Base-by-base conservation (phyloP, 2,113 vertebrate species). In the Panthera tigris region DNA sequence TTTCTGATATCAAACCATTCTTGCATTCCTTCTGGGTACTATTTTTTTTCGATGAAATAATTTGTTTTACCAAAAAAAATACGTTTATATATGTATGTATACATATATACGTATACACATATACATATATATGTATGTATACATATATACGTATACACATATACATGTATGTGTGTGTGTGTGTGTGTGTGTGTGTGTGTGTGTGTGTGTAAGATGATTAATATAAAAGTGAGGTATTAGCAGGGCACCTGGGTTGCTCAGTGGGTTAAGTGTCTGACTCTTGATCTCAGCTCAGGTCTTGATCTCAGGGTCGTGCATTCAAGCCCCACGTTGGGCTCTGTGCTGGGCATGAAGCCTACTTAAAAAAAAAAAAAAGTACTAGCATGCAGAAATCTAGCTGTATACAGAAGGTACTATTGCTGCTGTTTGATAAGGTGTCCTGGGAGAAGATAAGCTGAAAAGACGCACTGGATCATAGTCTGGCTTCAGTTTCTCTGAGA, bases 401-500 rank as follows among this genome's bases (percentile, higher is more conserved):
- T 74, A 50, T 66, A 33, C 16, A 76, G 61, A 87, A 81, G 66
- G 9, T 55, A 69, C 0, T 78, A 55, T 79, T 93, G 76, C 50
- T 63, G n/a, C 68, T 91, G 25, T 94, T 89, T 69, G n/a, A n/a
- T 82, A 31, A 88, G 41, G 23, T 65, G 2, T 92, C 61, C 79
- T 36, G 36, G 69, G 39, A 92, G 29, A 94, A 66, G 3, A 45
- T 83, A 95, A 88, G 4, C n/a, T 88, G n/a, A 88, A 90, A 71
- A 78, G 21, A 50, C 18, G 15, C 48, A 33, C 11, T 83, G 69
- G 68, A 7, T 91, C 50, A 48, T 33, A 66, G 31, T 50, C 55
- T 88, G 41, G n/a, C 76, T 83, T 95, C 82, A 65, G 31, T 83
- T 74, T 81, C 63, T 92, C 87, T 82, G 45, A 93, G 39, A 81